Evolutionary conservation across 2,113 vertebrate genomes (phyloP).

Genomic region (Lepus europaeus): DNA sequence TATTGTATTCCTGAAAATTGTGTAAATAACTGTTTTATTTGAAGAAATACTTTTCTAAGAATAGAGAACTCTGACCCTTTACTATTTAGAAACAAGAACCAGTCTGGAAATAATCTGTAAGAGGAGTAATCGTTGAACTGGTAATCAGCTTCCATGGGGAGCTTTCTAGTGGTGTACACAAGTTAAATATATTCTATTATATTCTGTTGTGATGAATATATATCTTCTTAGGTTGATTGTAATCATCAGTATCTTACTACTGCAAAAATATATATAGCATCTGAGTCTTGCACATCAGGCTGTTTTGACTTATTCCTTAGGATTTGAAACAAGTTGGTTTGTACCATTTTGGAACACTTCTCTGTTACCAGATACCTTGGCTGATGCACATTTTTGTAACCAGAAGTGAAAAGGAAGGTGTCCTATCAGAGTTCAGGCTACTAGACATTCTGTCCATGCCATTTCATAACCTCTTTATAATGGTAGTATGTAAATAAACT

Average conservation of each 20-base stretch:
- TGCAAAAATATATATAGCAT: not conserved
- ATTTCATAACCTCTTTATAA: not conserved
- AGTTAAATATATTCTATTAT: not conserved
- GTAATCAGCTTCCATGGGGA: not conserved
- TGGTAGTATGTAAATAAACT: not conserved
- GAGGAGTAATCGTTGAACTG: not conserved
- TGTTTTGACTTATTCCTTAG: not conserved
- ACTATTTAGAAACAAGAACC: not conserved
- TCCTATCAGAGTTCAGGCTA: not conserved
- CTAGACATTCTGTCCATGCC: not conserved
- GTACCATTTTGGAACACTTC: not conserved
- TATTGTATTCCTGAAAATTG: not conserved
- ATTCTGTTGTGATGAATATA: not conserved
- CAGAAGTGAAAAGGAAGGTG: not conserved
- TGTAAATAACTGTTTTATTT: not conserved
- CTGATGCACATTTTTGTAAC: not conserved
- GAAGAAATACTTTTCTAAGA: not conserved
- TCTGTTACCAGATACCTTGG: not conserved
- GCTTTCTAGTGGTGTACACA: not conserved
- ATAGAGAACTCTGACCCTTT: not conserved
- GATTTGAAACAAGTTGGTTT: not conserved
- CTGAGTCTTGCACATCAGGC: not conserved
- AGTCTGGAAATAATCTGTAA: not conserved
- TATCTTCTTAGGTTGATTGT: not conserved
- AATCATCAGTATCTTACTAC: not conserved